Evolutionary conservation across 2,113 vertebrate species (phyloP).

Genomic region (Alexandromys fortis): DNA sequence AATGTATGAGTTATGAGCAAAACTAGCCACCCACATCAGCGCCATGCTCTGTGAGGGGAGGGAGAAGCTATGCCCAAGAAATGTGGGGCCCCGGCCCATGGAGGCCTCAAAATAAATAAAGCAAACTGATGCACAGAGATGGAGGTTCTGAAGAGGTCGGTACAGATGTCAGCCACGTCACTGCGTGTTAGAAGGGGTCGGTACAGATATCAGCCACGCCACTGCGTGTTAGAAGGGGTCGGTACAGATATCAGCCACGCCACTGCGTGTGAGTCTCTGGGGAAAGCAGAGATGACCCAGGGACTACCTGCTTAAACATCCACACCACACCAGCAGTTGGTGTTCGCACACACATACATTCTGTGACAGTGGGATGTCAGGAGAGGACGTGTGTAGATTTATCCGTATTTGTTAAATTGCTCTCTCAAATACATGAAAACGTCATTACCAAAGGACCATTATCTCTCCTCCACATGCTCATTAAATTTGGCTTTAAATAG

Average conservation of each 20-base stretch:
- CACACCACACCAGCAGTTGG: neutral
- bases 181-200: too few species aligned
- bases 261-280: neutral
- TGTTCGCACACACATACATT: neutral
- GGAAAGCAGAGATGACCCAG: neutral
- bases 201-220: neutral
- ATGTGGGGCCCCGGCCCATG: neutral
- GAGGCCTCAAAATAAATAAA: neutral
- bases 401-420: neutral
- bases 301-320: neutral
- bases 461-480: neutral
- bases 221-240: neutral
- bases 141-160: neutral
- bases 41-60: conserved; percentile 7
- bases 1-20: conserved; percentile 40
- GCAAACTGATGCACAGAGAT: conserved; percentile 20
- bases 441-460: neutral
- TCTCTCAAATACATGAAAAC: conserved; percentile 7
- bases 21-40: conserved; percentile 27
- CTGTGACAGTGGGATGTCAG: neutral
- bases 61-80: neutral
- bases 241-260: neutral
- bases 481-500: conserved; percentile 2
- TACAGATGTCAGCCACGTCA: neutral
- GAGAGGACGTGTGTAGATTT: neutral